phyloP scores from a whole-genome alignment of 2,797 vertebrate species.

The Hippocampus kuda region DNA sequence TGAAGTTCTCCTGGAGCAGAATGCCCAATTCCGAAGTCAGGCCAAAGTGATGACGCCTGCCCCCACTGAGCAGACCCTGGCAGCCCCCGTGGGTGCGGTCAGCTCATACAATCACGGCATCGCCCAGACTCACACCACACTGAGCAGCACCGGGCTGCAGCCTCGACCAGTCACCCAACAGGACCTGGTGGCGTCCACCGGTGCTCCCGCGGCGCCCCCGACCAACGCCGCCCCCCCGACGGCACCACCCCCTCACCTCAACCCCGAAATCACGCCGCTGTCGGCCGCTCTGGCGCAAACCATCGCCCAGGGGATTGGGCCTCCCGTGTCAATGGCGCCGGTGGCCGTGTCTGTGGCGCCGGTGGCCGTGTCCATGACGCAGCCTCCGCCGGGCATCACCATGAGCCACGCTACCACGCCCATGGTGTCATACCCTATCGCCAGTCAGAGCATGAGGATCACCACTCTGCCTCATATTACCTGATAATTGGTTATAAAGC shows the following conservation, averaged over 20 bases:
- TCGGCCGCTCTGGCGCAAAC: slow-evolving; percentile 91
- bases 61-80: slow-evolving; percentile 81
- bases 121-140: slow-evolving; percentile 95
- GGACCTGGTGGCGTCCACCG: slow-evolving; percentile 79
- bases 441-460: slow-evolving; percentile 96
- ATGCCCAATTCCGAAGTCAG: slow-evolving; percentile 92
- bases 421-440: slow-evolving; percentile 95
- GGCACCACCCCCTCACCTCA: slow-evolving; percentile 77
- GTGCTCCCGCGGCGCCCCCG: slow-evolving; percentile 73
- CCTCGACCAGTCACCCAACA: slow-evolving; percentile 85
- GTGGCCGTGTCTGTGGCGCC: slow-evolving; percentile 92
- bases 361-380: slow-evolving; percentile 89
- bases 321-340: slow-evolving; percentile 91
- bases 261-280: slow-evolving; percentile 87
- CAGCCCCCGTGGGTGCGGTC: slow-evolving; percentile 79
- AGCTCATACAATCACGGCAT: slow-evolving; percentile 96
- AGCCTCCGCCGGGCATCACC: slow-evolving; percentile 84
- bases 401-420: slow-evolving; percentile 95
- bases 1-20: slow-evolving; percentile 96
- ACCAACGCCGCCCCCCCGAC: slow-evolving; percentile 76
- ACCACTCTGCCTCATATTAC: slow-evolving; percentile 81
- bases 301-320: slow-evolving; percentile 91
- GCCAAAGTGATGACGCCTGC: slow-evolving; percentile 89
- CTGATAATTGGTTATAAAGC: background rate
- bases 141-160: slow-evolving; percentile 90